These are phyloP conservation scores for Hermatobates lingyangjiaoensis DNA, from an alignment of 1,140 invertebrate species.

Conservation along the genomic window DNA sequence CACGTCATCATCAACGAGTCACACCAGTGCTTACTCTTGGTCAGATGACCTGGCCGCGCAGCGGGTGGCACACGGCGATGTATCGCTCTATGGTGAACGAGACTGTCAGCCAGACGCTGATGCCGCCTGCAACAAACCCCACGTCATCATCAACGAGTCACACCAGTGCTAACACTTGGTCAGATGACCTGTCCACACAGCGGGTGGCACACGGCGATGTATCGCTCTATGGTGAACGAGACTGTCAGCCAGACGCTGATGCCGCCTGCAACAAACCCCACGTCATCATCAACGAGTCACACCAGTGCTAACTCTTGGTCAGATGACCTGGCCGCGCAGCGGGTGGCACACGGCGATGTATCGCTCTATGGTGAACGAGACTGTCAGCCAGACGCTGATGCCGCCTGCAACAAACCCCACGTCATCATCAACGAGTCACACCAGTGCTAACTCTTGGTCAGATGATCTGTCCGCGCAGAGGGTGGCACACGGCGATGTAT, in stretches of 20 bases:
- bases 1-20: too few relatives aligned
- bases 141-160: too few relatives aligned
- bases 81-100: slow-evolving; percentile 60
- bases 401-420: slow-evolving; percentile 41
- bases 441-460: too few relatives aligned
- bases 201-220: slow-evolving; percentile 57
- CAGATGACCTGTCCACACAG: slow-evolving; percentile 44
- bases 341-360: slow-evolving; percentile 61
- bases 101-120: slow-evolving; percentile 56
- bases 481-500: slow-evolving; percentile 57
- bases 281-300: too few relatives aligned
- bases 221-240: slow-evolving; percentile 57
- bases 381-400: slow-evolving; percentile 55
- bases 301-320: too few relatives aligned
- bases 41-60: slow-evolving; percentile 43
- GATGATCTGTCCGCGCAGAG: slow-evolving; percentile 47
- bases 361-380: slow-evolving; percentile 56
- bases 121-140: slow-evolving; percentile 37
- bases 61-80: slow-evolving; percentile 55
- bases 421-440: too few relatives aligned
- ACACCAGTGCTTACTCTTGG: too few relatives aligned
- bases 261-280: slow-evolving; percentile 39
- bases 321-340: slow-evolving; percentile 44
- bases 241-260: slow-evolving; percentile 59
- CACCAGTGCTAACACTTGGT: too few relatives aligned